Conservation (phyloP, 2,888 invertebrate genomes). For the Mesorhabditis sp. region DNA sequence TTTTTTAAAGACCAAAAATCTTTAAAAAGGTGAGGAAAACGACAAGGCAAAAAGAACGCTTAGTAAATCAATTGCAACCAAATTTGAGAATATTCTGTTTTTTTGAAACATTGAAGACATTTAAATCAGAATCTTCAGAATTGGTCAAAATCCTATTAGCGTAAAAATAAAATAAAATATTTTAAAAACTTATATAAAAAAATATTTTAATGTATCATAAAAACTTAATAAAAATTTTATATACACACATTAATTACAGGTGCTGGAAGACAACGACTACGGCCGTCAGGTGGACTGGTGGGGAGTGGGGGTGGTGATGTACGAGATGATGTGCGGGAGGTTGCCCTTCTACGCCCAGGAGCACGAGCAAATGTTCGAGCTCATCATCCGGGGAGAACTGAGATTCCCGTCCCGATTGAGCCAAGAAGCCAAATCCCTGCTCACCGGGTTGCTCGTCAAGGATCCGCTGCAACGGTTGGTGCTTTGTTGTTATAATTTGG, state of each 20-base stretch:
- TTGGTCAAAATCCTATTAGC: too few species aligned
- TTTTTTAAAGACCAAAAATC: background rate
- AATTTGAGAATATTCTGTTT: too few species aligned
- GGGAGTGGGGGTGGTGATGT: slow-evolving; percentile 83
- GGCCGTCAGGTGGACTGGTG: slow-evolving; percentile 92
- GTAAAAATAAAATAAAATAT: too few species aligned
- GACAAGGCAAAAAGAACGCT: too few species aligned
- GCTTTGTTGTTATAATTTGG: slow-evolving; percentile 9
- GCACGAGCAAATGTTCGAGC: slow-evolving; percentile 90
- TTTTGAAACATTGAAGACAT: too few species aligned
- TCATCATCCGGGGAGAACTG: slow-evolving; percentile 79
- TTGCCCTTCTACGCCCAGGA: slow-evolving; percentile 94
- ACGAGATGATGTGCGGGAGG: slow-evolving; percentile 98
- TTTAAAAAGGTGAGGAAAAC: too few species aligned
- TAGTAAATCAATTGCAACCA: too few species aligned
- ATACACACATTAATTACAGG: slow-evolving; percentile 64
- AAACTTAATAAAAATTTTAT: too few species aligned
- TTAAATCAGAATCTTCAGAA: too few species aligned
- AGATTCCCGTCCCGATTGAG: slow-evolving; percentile 71
- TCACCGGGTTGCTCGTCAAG: slow-evolving; percentile 83
- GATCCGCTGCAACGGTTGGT: slow-evolving; percentile 74
- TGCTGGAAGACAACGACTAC: slow-evolving; percentile 92
- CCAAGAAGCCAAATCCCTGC: slow-evolving; percentile 78
- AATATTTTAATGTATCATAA: too few species aligned
- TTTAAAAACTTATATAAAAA: too few species aligned